Evolutionary conservation across 2,797 vertebrate species (phyloP).

Genomic region (Epinephelus malabaricus): DNA sequence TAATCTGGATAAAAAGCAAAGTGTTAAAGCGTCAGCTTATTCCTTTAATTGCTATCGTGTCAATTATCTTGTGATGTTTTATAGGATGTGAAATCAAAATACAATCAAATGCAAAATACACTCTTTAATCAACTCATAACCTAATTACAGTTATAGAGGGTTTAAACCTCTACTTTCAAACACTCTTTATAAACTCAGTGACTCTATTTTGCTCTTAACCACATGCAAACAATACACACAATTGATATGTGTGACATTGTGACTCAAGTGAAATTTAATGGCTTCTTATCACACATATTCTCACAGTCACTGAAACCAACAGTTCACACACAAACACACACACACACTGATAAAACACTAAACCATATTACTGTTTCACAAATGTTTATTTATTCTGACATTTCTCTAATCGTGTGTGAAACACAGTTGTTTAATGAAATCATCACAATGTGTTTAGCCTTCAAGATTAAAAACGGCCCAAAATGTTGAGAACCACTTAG

Average conservation of each 20-base stretch:
- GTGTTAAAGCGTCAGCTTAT: neutral
- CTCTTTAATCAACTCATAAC: neutral
- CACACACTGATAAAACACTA: slow-evolving; percentile 9
- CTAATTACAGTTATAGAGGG: neutral
- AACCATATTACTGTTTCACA: neutral
- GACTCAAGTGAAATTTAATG: slow-evolving; percentile 5
- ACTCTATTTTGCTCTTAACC: neutral
- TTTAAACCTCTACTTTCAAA: slow-evolving; percentile 1
- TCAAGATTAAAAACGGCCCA: neutral
- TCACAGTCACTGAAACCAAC: slow-evolving; percentile 28
- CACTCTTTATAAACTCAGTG: neutral
- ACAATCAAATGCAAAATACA: neutral
- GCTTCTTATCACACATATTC: slow-evolving; percentile 43
- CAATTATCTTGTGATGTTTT: neutral
- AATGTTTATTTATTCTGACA: neutral
- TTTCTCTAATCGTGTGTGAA: neutral
- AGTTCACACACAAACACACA: slow-evolving; percentile 9
- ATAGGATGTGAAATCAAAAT: neutral
- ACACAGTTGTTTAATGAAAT: neutral
- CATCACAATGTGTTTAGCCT: neutral
- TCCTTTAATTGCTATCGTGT: neutral
- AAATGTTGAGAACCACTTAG: no score
- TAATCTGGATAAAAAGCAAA: neutral
- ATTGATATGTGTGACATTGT: slow-evolving; percentile 22
- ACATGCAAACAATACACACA: slow-evolving; percentile 24